Evolutionary conservation across 53 echinoderm and acorn worm species (phyloP).

Genomic region (Henricia sp.): DNA sequence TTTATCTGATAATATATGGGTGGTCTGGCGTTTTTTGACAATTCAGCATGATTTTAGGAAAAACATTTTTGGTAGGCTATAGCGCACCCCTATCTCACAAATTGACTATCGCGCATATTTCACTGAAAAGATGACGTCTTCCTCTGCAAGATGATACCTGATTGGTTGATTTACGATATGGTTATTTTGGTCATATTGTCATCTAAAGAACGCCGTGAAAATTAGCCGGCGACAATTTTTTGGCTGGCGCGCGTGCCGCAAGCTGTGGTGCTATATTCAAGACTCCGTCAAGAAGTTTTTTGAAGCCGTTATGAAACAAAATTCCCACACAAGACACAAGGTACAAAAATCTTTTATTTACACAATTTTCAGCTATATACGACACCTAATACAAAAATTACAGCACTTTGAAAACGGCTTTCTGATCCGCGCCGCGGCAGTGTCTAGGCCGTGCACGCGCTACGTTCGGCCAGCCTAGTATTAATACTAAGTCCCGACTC

Average conservation of each 20-base stretch:
- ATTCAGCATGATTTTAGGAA: background rate
- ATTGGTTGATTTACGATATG: conserved; percentile 19
- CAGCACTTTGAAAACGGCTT: conserved; percentile 11
- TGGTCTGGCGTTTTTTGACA: background rate
- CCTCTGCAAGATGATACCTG: conserved; percentile 19
- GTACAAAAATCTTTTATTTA: conserved; percentile 7
- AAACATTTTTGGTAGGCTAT: conserved; percentile 22
- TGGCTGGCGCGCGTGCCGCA: background rate
- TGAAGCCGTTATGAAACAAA: background rate
- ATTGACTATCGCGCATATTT: conserved; percentile 6
- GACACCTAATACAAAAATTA: background rate
- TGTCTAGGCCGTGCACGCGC: conserved; percentile 7
- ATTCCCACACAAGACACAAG: background rate
- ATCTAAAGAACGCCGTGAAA: background rate
- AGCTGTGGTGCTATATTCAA: background rate
- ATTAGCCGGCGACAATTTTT: background rate
- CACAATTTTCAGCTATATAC: conserved; percentile 11
- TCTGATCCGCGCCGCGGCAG: background rate
- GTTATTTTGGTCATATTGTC: background rate
- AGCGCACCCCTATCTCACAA: background rate
- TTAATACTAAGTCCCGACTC: no score
- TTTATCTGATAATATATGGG: no score
- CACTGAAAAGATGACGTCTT: conserved; percentile 23
- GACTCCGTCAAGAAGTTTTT: background rate
- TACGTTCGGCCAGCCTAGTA: conserved; percentile 11